Base-by-base conservation (phyloP, 2,888 invertebrate genomes). In the Drosophila cognata region DNA sequence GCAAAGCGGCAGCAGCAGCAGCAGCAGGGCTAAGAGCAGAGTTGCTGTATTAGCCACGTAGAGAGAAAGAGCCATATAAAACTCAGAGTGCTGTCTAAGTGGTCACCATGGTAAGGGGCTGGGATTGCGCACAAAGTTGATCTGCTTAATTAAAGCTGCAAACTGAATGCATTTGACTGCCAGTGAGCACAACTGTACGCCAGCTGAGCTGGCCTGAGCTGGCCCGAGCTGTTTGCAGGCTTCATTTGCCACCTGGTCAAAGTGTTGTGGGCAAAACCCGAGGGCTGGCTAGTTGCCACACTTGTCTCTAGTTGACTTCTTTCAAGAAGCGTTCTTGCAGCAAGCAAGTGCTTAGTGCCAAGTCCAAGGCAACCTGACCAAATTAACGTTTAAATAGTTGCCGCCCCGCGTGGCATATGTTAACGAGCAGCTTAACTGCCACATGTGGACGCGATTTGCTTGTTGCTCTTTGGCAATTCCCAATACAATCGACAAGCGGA, bases 361-460 rank as follows among this genome's bases (percentile, higher is more conserved):
- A 38, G 41, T 29, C 11, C 63, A 21, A 35, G 52, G 43, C 36
- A 66, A 46, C 46, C 36, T 46, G 70, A 48, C 53, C 77, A 78
- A 78, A 78, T 78, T 87, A 88, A 73, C 73, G 80, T 70, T 62
- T 71, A 59, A 70, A 68, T 66, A 64, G 72, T 52, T 72, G 82
- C 41, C 53, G 68, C 62, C 77, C 63, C 33, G 38, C 28, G 21
- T 5, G 58, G 41, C 51, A 58, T 16, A 60, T 58, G 71, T 50
- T 79, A 68, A 68, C 65, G 58, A 63, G 79, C 79, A 29, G 75
- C 66, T 66, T 71, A 73, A 25, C 46, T 52, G 74, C 35, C 68
- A 62, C 74, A 78, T 76, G 67, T 67, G 69, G 35, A 50, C 51
- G 59, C 74, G 59, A 73, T 74, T 66, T 55, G 33, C 50, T 46